Evolutionary conservation across 2,888 invertebrate species (phyloP).

Genomic region (Lasioglossum calceatum): DNA sequence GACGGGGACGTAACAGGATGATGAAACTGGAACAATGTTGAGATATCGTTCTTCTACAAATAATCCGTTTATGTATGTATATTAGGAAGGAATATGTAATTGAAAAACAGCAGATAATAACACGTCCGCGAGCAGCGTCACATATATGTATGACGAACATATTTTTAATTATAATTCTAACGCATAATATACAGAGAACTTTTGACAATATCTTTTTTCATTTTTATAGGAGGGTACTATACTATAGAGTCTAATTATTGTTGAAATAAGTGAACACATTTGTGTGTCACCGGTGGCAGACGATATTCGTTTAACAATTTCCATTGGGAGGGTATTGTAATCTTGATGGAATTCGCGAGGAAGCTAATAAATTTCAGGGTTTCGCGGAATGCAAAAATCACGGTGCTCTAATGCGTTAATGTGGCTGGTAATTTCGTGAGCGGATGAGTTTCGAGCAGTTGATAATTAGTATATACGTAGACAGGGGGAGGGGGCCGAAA

Average conservation of each 20-base stretch:
- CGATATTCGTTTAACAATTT: background rate
- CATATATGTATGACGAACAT: no score
- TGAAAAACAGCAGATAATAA: background rate
- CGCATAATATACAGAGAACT: no score
- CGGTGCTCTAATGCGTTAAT: background rate
- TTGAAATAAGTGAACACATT: background rate
- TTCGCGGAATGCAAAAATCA: background rate
- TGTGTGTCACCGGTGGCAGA: background rate
- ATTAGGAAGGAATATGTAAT: background rate
- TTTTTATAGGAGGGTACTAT: no score
- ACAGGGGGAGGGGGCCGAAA: background rate
- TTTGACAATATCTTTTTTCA: no score
- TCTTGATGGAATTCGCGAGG: background rate
- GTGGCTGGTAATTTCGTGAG: conserved; percentile 3
- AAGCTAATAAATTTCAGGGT: background rate
- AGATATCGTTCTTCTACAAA: background rate
- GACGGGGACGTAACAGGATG: background rate
- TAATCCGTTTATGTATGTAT: background rate
- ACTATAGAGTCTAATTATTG: no score
- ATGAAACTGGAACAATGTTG: background rate
- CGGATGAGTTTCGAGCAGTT: background rate
- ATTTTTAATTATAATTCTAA: background rate
- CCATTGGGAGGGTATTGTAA: background rate
- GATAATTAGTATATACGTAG: conserved; percentile 32
- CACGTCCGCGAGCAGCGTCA: no score